Conservation (phyloP, 1,140 invertebrate species). For the Hyphantria cunea region DNA sequence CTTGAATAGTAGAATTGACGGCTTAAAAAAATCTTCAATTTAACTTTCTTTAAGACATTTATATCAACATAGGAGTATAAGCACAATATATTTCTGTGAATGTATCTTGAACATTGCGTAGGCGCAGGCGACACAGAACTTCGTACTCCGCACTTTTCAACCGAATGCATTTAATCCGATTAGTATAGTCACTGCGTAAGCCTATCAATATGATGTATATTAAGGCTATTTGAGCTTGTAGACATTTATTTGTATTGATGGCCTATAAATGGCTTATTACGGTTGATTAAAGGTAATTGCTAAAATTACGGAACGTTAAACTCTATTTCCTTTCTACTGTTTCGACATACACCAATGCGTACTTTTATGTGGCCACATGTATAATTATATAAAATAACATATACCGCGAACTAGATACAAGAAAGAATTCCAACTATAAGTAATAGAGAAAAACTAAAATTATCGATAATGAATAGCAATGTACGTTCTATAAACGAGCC, state of each 20-base stretch:
- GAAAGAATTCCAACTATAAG: too few species aligned
- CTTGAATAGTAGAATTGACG: constrained; percentile 12
- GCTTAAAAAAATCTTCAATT: constrained; percentile 41
- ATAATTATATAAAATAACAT: too few species aligned
- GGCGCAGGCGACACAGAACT: constrained; percentile 53
- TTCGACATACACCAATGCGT: neutral
- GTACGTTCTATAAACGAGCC: too few species aligned
- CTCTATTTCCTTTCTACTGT: constrained; percentile 12
- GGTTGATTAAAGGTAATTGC: constrained; percentile 20
- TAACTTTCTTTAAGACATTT: constrained; percentile 49
- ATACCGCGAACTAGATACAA: too few species aligned
- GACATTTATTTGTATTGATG: constrained; percentile 34
- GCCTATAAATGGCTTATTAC: constrained; percentile 19
- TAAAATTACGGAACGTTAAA: constrained; percentile 11
- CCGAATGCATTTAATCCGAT: constrained; percentile 61
- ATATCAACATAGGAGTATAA: constrained; percentile 61
- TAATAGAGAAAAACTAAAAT: too few species aligned
- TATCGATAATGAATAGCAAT: too few species aligned
- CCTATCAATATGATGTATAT: constrained; percentile 32
- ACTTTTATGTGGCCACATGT: too few species aligned
- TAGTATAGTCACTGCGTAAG: constrained; percentile 35
- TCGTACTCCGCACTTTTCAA: constrained; percentile 37
- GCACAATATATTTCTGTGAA: constrained; percentile 63
- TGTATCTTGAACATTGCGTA: constrained; percentile 67
- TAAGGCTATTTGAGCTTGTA: constrained; percentile 32